Base-by-base conservation (phyloP, 2,797 vertebrate genomes). In the Helostoma temminkii region DNA sequence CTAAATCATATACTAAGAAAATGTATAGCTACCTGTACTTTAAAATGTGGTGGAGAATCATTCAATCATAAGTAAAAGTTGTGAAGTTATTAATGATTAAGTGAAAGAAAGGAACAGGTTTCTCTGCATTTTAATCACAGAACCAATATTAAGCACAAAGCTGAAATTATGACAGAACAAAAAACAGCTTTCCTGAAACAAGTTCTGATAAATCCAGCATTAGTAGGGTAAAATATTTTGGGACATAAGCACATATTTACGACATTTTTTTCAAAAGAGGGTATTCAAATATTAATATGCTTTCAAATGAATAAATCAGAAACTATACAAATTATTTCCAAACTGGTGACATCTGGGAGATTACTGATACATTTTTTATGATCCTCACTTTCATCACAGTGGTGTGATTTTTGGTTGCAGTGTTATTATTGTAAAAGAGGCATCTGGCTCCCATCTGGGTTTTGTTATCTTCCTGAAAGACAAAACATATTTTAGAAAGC, bases 381-480 rank as follows among this genome's bases (percentile, higher is more conserved):
- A 63, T 55, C 41, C 55, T 63, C 47, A 22, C 76, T 66, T 86
- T 85, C 59, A 74, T 78, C 73, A 41, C 4, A 2, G 49, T 14
- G 57, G 47, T 30, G 68, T 49, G 59, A 49, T 71, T 71, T 71
- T 39, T 15, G 52, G 67, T 67, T 61, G 62, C 57, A 19, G 78
- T 24, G 42, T 74, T 80, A 74, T 68, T 63, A 49, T 71, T 58
- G 57, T 46, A 76, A 65, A 69, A 62, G 71, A 76, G 56, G 24
- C 85, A 69, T 69, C 86, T 86, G 86, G 79, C 71, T 88, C 41
- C 85, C 83, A 80, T 81, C 78, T 88, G 77, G 77, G 34, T 57
- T 80, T 77, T 64, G 72, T 74, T 80, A 72, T 80, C 46, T 74
- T 71, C 66, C 87, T 89, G 80, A 42, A 80, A 83, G 59, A 82